Base-by-base conservation (phyloP, 2,888 invertebrate species). In the Monopis laevigella region DNA sequence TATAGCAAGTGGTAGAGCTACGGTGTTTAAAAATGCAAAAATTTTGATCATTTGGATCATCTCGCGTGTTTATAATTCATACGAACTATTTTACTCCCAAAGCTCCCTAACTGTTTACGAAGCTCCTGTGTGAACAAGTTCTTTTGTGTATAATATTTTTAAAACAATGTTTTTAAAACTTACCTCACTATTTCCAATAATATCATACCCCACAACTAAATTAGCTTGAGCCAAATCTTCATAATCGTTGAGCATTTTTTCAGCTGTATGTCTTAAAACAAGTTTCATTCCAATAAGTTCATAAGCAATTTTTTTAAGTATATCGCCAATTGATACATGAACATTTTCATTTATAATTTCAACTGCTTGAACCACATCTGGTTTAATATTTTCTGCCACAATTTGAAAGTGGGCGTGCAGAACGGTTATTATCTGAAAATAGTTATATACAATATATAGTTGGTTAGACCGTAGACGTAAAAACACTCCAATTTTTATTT, bases 381-480 rank as follows among this genome's bases (percentile, higher is more conserved):
- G 48, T 2, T 49, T 51, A 2, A 52, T 18, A 46, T 59, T 58
- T 47, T 59, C 57, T 8, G 49, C 48, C 8, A 58, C 51, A 2
- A 52, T 53, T 56, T 59, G 59, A 3, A 54, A 30, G 19, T 48
- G 53, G 39, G 53, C 29, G 7, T 42, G 30, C 11, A 44, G 28
- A 3, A 27, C 16, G 28, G 26, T 13, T 8, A 13, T 2, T 2
- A 42, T 19, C 41, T 41, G 36, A 27, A 27, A 29, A 28, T 8
- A 29, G 19, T 21, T 21, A 8, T 21, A 21, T 21, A 21, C 24
- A n/a, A n/a, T n/a, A n/a, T n/a, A n/a, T n/a, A n/a, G n/a, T n/a
- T n/a, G n/a, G n/a, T n/a, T n/a, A n/a, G n/a, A n/a, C n/a, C n/a
- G n/a, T n/a, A n/a, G n/a, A n/a, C n/a, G n/a, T n/a, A n/a, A n/a